Percentiles rank a stretch among this genome's conserved stretches.
These are phyloP conservation scores for Fregata magnificens DNA, from an alignment of 2,113 vertebrate genomes.

Conservation along the genomic window DNA sequence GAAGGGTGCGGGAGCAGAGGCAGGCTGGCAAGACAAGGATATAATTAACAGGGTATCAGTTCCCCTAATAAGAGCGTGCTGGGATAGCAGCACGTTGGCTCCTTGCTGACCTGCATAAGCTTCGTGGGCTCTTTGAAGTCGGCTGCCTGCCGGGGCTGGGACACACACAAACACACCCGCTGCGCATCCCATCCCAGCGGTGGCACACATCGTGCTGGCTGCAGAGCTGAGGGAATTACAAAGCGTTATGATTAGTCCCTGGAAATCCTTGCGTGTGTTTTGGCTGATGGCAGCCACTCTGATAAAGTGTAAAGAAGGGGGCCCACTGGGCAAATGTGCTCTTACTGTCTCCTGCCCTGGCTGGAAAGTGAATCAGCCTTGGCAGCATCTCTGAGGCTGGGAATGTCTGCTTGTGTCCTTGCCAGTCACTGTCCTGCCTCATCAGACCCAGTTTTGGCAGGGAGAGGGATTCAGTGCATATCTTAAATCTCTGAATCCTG, in stretches of 20 bases:
- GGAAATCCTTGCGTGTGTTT: not conserved
- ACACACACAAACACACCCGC: not conserved
- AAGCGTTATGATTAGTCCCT: not conserved
- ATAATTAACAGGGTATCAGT: not conserved
- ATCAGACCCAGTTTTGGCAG: not conserved
- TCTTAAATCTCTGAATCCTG: not conserved
- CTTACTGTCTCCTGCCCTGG: not conserved
- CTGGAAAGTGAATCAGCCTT: not conserved
- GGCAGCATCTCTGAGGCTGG: not conserved
- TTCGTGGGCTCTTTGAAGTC: not conserved
- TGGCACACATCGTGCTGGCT: not conserved
- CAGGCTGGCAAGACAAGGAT: not conserved
- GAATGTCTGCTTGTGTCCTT: not conserved
- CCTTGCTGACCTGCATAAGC: not conserved
- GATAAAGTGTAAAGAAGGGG: not conserved
- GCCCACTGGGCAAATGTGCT: not conserved
- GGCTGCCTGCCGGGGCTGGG: not conserved
- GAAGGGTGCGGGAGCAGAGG: not conserved
- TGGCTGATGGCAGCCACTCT: not conserved
- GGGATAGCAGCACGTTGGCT: not conserved
- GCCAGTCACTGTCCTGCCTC: not conserved
- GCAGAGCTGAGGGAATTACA: not conserved
- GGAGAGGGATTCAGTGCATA: not conserved
- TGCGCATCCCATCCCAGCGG: fast-evolving
- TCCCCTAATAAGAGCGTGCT: not conserved